A percentile compares a stretch with the other conserved stretches of the same genome.
phyloP scores from a whole-genome alignment of 2,888 invertebrate genomes.

The Steinernema carpocapsae region DNA sequence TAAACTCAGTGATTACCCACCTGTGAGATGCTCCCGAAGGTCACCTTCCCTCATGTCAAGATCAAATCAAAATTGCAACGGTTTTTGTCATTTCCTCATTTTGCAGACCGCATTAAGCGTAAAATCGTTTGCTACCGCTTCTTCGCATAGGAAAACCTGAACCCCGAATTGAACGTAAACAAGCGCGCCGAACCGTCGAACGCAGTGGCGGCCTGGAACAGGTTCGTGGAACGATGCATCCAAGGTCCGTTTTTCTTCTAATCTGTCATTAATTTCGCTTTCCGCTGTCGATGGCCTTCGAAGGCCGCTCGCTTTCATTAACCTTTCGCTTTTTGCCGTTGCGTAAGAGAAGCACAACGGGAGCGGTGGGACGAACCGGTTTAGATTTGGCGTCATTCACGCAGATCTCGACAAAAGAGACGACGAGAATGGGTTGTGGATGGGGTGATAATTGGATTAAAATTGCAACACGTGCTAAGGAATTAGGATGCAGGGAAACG shows the following conservation, averaged over 20 bases:
- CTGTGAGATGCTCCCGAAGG: no score
- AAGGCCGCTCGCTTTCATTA: constrained; percentile 23
- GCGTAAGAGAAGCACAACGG: neutral
- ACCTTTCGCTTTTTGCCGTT: constrained; percentile 13
- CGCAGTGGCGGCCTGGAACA: neutral
- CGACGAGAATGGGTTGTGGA: neutral
- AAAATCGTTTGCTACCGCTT: neutral
- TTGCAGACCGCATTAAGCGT: neutral
- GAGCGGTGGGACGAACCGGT: constrained; percentile 7
- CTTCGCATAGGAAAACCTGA: neutral
- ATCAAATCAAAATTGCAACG: neutral
- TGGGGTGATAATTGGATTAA: neutral
- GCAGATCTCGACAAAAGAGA: neutral
- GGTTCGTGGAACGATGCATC: constrained; percentile 12
- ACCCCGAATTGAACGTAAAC: neutral
- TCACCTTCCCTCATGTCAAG: no score
- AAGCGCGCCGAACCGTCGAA: constrained; percentile 4
- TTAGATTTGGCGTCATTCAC: neutral
- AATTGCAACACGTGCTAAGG: neutral
- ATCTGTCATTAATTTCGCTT: constrained; percentile 24
- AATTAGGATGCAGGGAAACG: neutral
- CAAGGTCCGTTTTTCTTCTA: neutral
- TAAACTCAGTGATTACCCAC: no score
- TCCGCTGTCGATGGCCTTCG: neutral
- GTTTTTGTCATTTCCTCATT: neutral